Conservation (phyloP, 2,113 vertebrate species). For the Lucifuga dentata region DNA sequence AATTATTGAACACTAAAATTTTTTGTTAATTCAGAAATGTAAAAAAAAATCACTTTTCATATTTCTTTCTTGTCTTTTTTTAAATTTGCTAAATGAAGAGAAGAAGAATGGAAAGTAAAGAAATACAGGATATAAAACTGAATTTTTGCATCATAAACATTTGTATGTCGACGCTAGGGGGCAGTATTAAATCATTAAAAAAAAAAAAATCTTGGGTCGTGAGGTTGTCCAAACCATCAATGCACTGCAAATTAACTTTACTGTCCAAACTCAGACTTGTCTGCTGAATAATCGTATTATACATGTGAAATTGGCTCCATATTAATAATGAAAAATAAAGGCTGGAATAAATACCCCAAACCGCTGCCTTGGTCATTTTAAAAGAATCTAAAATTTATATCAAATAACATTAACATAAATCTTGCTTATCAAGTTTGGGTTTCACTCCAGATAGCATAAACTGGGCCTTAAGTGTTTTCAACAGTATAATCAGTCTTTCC, state of each 20-base stretch:
- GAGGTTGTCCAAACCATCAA: not conserved
- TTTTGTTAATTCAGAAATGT: too few relatives aligned
- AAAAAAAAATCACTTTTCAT: too few relatives aligned
- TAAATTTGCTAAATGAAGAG: too few relatives aligned
- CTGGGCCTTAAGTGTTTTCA: conserved; percentile 41
- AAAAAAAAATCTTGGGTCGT: not conserved
- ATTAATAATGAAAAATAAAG: conserved; percentile 23
- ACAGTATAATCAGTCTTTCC: conserved; percentile 66
- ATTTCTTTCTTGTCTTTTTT: too few relatives aligned
- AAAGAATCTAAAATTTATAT: conserved; percentile 32
- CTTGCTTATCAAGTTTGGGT: conserved; percentile 51
- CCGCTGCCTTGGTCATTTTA: conserved; percentile 15
- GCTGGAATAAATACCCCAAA: conserved; percentile 13
- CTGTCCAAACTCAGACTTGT: conserved; percentile 22
- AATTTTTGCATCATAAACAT: not conserved
- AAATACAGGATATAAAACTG: not conserved
- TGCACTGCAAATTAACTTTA: conserved; percentile 26
- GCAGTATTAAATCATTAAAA: conserved; percentile 78
- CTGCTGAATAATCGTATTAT: conserved; percentile 33
- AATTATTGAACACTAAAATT: too few relatives aligned
- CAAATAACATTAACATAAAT: conserved; percentile 46
- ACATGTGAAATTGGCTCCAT: conserved; percentile 10
- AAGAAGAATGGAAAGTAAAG: not conserved
- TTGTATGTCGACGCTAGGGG: conserved; percentile 70
- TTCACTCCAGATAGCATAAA: conserved; percentile 38